Evolutionary conservation across 2,797 vertebrate species (phyloP), one percentile per base, ranked within the genome.

Genomic region (Linurgus olivaceus): DNA sequence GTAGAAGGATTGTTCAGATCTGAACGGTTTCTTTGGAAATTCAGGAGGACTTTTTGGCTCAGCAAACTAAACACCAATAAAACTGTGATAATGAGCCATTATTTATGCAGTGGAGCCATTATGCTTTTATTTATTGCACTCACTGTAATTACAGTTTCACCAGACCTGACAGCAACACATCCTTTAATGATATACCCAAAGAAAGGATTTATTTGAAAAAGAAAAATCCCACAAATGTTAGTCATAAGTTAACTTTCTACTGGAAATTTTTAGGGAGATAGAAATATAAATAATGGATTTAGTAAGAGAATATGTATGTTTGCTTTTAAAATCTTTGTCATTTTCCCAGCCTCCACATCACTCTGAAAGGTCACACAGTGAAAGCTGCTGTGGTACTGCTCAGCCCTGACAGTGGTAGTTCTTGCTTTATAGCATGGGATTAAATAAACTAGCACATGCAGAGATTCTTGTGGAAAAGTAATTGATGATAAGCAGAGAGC

Each of bases 81-180:
- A 96, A 90, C 44, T 55, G 62, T 40, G 55, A 92, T 95, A 95
- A 95, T 96, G 91, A 95, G 48, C 62, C 84, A 87, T 96, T 94
- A 95, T 95, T 97, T 94, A 96, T 96, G 85, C 92, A 81, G 44
- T 68, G 44, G 31, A 95, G 58, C 65, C 79, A 86, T 96, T 95
- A 93, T 51, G 37, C 72, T 80, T 86, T 96, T 96, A 97, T 96
- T 96, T 96, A 97, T 95, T 92, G 85, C 66, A 75, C 76, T 92
- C 58, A 83, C 70, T 94, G 89, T 96, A 95, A 96, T 96, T 97
- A 92, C 91, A 90, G 87, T 94, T 94, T 91, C 94, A 93, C 72
- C 51, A 86, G 65, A 91, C 65, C 47, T 92, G 93, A 88, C 86
- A 94, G 78, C 66, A 94, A 84, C 65, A 86, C 54, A 83, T 88